Conservation (phyloP, 2,113 vertebrate species). For the Pterocles orientalis region DNA sequence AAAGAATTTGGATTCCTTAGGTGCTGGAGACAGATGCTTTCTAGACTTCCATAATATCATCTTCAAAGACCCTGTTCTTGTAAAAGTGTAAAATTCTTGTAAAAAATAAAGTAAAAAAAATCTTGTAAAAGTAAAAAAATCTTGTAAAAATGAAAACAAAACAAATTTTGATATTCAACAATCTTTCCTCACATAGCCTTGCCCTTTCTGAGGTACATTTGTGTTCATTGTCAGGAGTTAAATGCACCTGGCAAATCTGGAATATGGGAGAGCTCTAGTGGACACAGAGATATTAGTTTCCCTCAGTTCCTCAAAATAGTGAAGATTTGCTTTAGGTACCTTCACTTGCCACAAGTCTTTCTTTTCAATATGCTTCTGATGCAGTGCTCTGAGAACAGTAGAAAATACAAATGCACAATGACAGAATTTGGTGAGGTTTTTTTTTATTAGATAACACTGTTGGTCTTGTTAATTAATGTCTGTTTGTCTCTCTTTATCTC, state of each 20-base stretch:
- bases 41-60: background rate
- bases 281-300: background rate
- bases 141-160: background rate
- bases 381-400: background rate
- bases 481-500: background rate
- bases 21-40: background rate
- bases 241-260: background rate
- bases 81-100: background rate
- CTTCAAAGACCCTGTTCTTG: background rate
- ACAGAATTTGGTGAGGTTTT: background rate
- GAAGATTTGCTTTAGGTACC: background rate
- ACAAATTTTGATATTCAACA: background rate
- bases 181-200: background rate
- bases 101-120: background rate
- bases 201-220: background rate
- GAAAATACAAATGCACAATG: background rate
- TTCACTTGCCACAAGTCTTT: background rate
- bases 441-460: background rate
- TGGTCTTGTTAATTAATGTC: rapidly evolving
- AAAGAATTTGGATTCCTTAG: background rate
- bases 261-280: background rate
- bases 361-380: background rate
- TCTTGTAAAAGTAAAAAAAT: background rate
- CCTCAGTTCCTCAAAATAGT: background rate
- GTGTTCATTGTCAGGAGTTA: background rate